Base-by-base conservation (phyloP, 1,140 invertebrate genomes). In the Linepithema humile region DNA sequence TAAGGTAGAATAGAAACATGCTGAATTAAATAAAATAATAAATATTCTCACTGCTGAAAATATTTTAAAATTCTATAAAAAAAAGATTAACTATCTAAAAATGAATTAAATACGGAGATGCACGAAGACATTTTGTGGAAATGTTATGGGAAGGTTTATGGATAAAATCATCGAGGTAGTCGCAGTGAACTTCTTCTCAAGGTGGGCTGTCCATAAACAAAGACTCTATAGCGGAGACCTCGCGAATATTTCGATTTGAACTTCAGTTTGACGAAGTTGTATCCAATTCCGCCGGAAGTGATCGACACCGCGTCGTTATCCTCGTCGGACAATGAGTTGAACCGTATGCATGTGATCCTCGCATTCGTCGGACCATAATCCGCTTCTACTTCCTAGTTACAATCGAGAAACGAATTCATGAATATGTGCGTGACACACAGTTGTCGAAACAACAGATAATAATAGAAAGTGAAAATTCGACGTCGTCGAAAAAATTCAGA, bases 321-420 rank as follows among this genome's bases (percentile, higher is more conserved):
- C 17, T 88, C 87, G 2, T 60, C 62, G 7, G 85, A 89, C n/a
- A 90, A 38, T 4, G 91, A 91, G 12, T 91, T 74, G 38, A 92
- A 83, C 67, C 74, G 78, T 60, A 92, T 92, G 70, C 91, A 91
- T 5, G 88, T 92, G 35, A 92, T 91, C 1, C 64, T 75, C 9
- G 59, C 88, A 1, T 67, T 55, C 6, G 73, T 80, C 23, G 91
- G 91, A 45, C 91, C 91, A 77, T 92, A 91, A 55, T 78, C 84
- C 15, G 85, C 88, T 10, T 91, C 89, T 7, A 88, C 90, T 84
- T 90, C 88, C 91, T 92, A 20, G 2, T 20, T 62, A 43, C 35
- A 69, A 53, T 70, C 6, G 64, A 43, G 26, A 70, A 64, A 48
- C 29, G n/a, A 2, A 10, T 20, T 74, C 10, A 35, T 75, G 40